These are phyloP conservation scores for Indri indri DNA, from an alignment of 2,113 vertebrate genomes.

Conservation along the genomic window DNA sequence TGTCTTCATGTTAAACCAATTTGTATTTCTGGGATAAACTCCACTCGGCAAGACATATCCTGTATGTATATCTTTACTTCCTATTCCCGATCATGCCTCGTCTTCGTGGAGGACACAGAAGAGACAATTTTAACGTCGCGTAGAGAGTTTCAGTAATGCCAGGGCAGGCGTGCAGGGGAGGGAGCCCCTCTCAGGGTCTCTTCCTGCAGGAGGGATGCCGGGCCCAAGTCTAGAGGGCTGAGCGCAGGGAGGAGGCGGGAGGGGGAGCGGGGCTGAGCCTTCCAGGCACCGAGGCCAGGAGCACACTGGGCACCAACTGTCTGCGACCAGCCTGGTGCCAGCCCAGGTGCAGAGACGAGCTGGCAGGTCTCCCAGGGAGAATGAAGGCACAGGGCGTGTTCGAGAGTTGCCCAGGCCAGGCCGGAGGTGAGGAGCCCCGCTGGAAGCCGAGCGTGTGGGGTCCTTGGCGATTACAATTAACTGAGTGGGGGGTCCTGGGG, in stretches of 20 bases:
- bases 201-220: neutral
- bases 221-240: fast-evolving
- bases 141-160: fast-evolving
- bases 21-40: neutral
- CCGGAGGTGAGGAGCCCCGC: fast-evolving
- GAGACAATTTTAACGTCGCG: fast-evolving
- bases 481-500: fast-evolving
- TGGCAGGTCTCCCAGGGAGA: fast-evolving
- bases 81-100: fast-evolving
- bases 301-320: fast-evolving
- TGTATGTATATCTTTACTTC: fast-evolving
- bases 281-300: neutral
- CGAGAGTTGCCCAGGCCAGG: neutral
- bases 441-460: fast-evolving
- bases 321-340: fast-evolving
- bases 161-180: fast-evolving
- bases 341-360: fast-evolving
- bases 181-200: fast-evolving
- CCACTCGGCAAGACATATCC: neutral
- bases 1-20: neutral
- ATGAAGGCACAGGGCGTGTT: fast-evolving
- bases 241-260: neutral
- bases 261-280: neutral
- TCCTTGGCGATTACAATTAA: too few relatives aligned
- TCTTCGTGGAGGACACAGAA: fast-evolving